Conservation (phyloP, 2,888 invertebrate genomes). For the Dryocosmus kuriphilus region DNA sequence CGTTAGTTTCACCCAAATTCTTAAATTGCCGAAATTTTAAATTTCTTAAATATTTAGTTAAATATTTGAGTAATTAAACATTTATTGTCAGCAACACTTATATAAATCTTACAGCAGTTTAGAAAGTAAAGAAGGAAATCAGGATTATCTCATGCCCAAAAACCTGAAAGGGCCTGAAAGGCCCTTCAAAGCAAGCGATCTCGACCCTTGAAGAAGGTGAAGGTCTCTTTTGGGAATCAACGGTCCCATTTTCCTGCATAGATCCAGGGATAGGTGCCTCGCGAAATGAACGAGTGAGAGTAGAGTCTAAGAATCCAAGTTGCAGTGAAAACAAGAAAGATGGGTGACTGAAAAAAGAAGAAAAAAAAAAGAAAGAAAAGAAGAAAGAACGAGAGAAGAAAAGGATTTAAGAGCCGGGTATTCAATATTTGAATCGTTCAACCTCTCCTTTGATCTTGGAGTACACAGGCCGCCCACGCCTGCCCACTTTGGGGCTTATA, state of each 20-base stretch:
- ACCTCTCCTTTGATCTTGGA: conserved; percentile 66
- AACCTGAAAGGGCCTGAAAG: conserved; percentile 9
- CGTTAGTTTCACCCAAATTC: too few relatives aligned
- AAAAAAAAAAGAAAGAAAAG: background rate
- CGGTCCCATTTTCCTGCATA: background rate
- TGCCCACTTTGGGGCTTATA: conserved; percentile 65
- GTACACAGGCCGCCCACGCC: conserved; percentile 69
- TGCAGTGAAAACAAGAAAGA: background rate
- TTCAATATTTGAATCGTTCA: conserved; percentile 68
- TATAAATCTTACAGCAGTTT: background rate
- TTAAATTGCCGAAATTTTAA: too few relatives aligned
- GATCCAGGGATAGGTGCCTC: conserved; percentile 7
- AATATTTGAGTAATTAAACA: too few relatives aligned
- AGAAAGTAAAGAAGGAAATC: background rate
- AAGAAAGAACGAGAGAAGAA: conserved; percentile 50
- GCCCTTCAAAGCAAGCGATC: background rate
- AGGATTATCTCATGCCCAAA: conserved; percentile 9
- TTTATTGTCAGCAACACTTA: too few relatives aligned
- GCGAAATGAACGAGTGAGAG: background rate
- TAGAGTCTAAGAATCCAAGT: background rate
- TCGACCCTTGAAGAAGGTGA: background rate
- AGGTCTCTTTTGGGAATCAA: conserved; percentile 2
- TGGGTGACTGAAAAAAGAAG: background rate
- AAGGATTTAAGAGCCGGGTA: conserved; percentile 62
- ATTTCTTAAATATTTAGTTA: too few relatives aligned